Evolutionary conservation across 2,888 invertebrate species (phyloP).

Genomic region (Pegoplata infirma): DNA sequence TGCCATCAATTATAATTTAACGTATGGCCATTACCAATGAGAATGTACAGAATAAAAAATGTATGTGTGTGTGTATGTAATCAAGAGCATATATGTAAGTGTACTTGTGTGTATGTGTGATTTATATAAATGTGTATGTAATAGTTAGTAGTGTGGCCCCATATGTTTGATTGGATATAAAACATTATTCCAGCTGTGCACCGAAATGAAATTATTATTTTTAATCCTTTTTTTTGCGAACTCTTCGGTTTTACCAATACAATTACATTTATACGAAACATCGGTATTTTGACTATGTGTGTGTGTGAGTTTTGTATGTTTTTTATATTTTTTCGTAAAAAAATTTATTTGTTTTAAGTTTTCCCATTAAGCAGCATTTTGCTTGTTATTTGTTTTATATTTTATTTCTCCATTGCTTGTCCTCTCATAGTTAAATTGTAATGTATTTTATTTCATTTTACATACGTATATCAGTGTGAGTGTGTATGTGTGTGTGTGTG

Average conservation of each 20-base stretch:
- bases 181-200: conserved; percentile 60
- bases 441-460: conserved; percentile 17
- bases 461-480: not conserved
- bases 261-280: not conserved
- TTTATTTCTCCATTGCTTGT: not conserved
- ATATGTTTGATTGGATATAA: conserved; percentile 59
- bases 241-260: conserved; percentile 9
- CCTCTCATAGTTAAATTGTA: conserved; percentile 35
- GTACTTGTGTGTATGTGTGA: conserved; percentile 15
- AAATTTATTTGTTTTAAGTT: conserved; percentile 59
- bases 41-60: conserved; percentile 5
- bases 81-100: not conserved
- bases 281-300: not conserved
- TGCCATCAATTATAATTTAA: conserved; percentile 29
- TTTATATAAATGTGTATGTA: conserved; percentile 21
- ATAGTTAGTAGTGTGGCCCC: not conserved
- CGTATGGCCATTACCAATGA: conserved; percentile 34
- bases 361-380: conserved; percentile 44
- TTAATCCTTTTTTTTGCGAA: conserved; percentile 49
- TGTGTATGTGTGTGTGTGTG: not conserved
- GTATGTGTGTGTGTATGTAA: not conserved
- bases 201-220: conserved; percentile 58
- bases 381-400: not conserved
- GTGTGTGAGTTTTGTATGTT: conserved; percentile 3
- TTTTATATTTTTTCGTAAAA: conserved; percentile 25